Base-by-base conservation (phyloP, 1,140 invertebrate species). In the Drosophila ohnishii region DNA sequence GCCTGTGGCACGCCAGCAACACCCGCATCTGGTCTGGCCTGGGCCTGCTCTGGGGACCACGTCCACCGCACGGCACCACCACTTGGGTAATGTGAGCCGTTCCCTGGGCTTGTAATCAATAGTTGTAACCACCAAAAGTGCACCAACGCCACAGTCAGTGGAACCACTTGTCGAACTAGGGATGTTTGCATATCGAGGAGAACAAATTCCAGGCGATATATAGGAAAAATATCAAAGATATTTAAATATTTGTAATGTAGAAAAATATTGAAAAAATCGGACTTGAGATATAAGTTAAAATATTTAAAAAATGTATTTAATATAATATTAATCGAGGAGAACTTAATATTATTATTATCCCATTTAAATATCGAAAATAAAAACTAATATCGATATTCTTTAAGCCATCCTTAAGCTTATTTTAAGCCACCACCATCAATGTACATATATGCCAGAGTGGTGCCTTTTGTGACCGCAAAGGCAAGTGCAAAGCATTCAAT, bases 401-500 rank as follows among this genome's bases (percentile, higher is more conserved):
- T 2, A 22, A 35, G 13, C 34, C 51, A 25, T 55, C 51, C 19
- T 19, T 37, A 14, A 55, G 19, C 25, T 6, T 34, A 25, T 2
- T 14, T 53, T 30, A 9, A 30, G 1, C 50, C 57, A 64, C 45
- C 44, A 78, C 53, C 58, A 75, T 10, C 8, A 5, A 25, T 0
- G 3, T 48, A 35, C 56, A 72, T 42, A 35, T 60, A 72, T 42
- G 60, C 10, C 3, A 60, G 59, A 60, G 44, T 72, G 63, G 39
- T 42, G 67, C 51, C 53, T 72, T 72, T 75, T 78, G 65, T 81
- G 78, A 85, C 84, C 84, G 84, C 84, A 88, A 66, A 76, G 74
- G 80, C 85, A 87, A 87, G 84, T 87, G 80, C 73, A 88, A 89
- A 84, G 73, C 83, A 88, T 89, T 89, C 84, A 87, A 87, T 87